phyloP scores from a whole-genome alignment of 2,113 vertebrate species.

The Myotis brandtii region DNA sequence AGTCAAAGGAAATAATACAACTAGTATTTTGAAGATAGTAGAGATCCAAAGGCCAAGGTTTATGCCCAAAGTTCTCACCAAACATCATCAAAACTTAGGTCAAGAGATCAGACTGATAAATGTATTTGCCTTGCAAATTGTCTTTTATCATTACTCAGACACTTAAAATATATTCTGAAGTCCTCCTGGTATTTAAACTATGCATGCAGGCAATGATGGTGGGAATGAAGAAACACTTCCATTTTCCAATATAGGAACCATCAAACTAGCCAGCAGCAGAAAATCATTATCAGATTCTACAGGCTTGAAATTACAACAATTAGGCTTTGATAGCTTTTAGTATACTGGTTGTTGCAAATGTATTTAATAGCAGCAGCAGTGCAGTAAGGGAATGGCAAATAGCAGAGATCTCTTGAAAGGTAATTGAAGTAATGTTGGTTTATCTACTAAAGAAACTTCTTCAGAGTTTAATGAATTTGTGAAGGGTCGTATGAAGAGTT shows the following conservation, averaged over 20 bases:
- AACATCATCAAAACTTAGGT: constrained; percentile 81
- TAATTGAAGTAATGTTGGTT: constrained; percentile 66
- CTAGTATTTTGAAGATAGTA: constrained; percentile 75
- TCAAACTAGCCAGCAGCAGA: constrained; percentile 47
- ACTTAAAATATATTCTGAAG: constrained; percentile 77
- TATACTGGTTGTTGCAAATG: background rate
- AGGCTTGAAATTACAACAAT: constrained; percentile 51
- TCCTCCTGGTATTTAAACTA: constrained; percentile 61
- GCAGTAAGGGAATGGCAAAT: constrained; percentile 36
- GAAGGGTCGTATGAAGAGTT: constrained; percentile 52
- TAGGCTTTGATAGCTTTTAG: constrained; percentile 3
- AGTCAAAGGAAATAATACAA: constrained; percentile 60
- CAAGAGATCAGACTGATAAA: constrained; percentile 84
- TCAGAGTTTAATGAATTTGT: constrained; percentile 77
- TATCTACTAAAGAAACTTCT: constrained; percentile 72
- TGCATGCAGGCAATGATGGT: constrained; percentile 20
- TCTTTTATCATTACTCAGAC: constrained; percentile 73
- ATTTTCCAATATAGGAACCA: constrained; percentile 59
- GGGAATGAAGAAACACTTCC: background rate
- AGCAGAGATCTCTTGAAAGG: constrained; percentile 71
- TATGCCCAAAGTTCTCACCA: constrained; percentile 79
- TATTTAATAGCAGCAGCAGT: background rate
- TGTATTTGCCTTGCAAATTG: constrained; percentile 78
- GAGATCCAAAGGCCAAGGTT: constrained; percentile 64
- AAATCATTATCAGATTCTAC: constrained; percentile 43